Base-by-base conservation (phyloP, 2,888 invertebrate genomes). In the Orthonychiurus folsomi region DNA sequence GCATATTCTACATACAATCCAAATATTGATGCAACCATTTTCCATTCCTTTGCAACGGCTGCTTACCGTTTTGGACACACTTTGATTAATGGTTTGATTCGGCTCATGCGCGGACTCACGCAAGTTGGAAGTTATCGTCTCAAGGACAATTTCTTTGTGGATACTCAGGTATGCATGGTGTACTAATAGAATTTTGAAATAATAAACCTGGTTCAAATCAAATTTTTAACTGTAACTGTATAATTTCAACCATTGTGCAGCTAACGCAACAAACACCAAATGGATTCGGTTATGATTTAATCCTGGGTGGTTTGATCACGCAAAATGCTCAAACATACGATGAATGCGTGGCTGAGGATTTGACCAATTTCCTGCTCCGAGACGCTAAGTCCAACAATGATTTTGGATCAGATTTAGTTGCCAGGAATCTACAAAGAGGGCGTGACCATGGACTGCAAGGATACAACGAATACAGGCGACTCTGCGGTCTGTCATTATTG, bases 231-330 rank as follows among this genome's bases (percentile, higher is more conserved):
- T 60, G 1, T 15, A 20, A 18, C 50, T 24, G 20, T 2, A 56
- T 12, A 12, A 47, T 21, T 21, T 58, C 26, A 1, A 37, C 24
- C 23, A 3, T 59, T 20, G 20, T 50, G 2, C 21, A 69, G 68
- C 59, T 69, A 2, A 69, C 69, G 1, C 67, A 66, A 57, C n/a
- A 53, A 48, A 64, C 62, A 27, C n/a, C n/a, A n/a, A n/a, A n/a
- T n/a, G 69, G 70, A 12, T 67, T 66, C 63, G 72, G 72, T 1
- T 72, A 69, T 37, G 69, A 72, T 25, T 59, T 66, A 61, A 71
- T 72, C 23, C 50, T 76, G 25, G 66, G 73, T 55, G 75, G 75
- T 12, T 60, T 76, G 3, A 71, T 73, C 55, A 66, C 67, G 12
- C 71, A 71, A 65, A 69, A 69, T 59, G 69, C 71, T 9, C 71